Percentiles rank a stretch among this genome's conserved stretches.
Evolutionary conservation across 2,888 invertebrate species (phyloP).

Genomic region (Lepidocyrtinus sp.): DNA sequence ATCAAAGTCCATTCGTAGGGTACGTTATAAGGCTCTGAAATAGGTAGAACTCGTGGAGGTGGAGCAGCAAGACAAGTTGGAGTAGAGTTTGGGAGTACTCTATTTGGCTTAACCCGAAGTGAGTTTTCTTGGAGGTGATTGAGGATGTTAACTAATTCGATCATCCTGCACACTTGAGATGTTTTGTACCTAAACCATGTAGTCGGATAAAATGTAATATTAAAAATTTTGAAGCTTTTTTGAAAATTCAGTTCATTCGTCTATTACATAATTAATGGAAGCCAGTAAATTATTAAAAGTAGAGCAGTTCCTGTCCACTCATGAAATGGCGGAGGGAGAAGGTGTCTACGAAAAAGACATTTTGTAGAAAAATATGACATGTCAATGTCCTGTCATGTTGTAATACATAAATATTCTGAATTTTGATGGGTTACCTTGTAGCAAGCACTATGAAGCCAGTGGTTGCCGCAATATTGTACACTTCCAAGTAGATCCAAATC

Average conservation of each 20-base stretch:
- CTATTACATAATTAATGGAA: constrained; percentile 54
- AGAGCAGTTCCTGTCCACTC: constrained; percentile 52
- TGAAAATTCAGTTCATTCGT: too few species aligned
- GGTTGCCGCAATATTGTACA: constrained; percentile 44
- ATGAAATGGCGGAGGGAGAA: constrained; percentile 54
- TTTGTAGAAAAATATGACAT: too few species aligned
- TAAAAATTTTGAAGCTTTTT: too few species aligned
- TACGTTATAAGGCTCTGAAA: background rate
- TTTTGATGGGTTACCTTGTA: too few species aligned
- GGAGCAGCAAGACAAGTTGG: constrained; percentile 20
- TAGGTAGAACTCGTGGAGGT: background rate
- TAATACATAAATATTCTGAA: too few species aligned
- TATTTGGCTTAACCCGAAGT: too few species aligned
- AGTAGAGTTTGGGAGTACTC: too few species aligned
- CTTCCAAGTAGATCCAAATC: constrained; percentile 52
- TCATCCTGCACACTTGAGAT: constrained; percentile 50
- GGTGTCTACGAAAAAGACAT: too few species aligned
- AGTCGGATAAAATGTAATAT: too few species aligned
- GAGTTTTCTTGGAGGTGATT: constrained; percentile 25
- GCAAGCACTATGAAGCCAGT: constrained; percentile 50
- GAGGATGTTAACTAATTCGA: constrained; percentile 42
- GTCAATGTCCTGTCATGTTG: too few species aligned
- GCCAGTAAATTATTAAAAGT: constrained; percentile 60
- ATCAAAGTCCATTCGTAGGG: constrained; percentile 48
- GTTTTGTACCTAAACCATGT: too few species aligned